phyloP scores from a whole-genome alignment of 2,797 vertebrate genomes.

The Sarcoramphus papa region DNA sequence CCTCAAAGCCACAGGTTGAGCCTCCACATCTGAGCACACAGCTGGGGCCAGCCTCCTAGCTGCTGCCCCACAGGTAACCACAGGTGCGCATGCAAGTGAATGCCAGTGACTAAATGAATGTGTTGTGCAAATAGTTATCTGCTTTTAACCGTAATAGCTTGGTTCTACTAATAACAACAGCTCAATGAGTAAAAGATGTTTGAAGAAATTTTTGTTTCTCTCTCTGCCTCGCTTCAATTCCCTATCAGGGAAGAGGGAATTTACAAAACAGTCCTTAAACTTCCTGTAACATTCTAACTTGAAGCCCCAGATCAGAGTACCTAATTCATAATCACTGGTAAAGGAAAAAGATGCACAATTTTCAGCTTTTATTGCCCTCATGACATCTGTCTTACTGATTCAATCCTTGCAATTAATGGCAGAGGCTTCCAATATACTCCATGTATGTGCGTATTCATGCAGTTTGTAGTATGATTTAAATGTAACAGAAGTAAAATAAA shows the following conservation, averaged over 20 bases:
- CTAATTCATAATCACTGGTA: background rate
- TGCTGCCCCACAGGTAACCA: background rate
- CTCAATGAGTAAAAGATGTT: background rate
- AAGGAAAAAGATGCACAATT: background rate
- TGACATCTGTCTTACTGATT: background rate
- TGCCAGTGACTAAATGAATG: background rate
- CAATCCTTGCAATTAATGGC: background rate
- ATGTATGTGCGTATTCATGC: background rate
- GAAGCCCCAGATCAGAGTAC: background rate
- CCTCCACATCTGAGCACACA: background rate
- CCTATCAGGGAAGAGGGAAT: background rate
- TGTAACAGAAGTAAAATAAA: background rate
- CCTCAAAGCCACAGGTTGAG: background rate
- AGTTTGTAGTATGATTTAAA: background rate
- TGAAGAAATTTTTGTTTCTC: background rate
- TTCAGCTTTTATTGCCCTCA: background rate
- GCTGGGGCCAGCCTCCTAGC: background rate
- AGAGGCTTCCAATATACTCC: background rate
- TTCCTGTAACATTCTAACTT: background rate
- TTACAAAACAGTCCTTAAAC: background rate
- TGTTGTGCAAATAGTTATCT: background rate
- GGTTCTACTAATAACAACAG: background rate
- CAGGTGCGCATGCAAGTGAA: background rate
- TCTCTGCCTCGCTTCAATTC: background rate
- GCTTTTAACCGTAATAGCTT: background rate